Conservation (phyloP, 2,113 vertebrate species). For the Apodemus speciosus region DNA sequence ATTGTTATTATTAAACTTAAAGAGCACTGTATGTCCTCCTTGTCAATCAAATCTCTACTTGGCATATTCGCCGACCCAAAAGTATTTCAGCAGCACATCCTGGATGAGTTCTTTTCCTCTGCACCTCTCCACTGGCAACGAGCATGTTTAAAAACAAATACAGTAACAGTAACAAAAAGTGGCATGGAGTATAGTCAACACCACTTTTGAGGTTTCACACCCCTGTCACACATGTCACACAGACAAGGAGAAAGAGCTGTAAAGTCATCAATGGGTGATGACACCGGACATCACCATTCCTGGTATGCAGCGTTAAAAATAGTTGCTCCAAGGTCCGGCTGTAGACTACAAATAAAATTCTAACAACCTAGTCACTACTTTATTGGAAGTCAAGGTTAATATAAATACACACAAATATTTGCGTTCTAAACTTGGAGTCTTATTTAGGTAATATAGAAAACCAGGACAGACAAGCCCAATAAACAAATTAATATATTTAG, state of each 20-base stretch:
- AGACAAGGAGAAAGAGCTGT: neutral
- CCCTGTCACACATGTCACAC: neutral
- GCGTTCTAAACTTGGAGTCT: conserved; percentile 54
- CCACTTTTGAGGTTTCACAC: neutral
- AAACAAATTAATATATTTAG: conserved; percentile 34
- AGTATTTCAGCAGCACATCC: neutral
- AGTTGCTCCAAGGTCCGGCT: neutral
- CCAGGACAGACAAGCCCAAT: conserved; percentile 44
- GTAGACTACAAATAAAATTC: conserved; percentile 49
- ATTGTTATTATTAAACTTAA: neutral
- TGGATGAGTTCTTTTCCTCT: neutral
- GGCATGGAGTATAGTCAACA: neutral
- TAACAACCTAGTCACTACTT: conserved; percentile 23
- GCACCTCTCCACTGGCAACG: neutral
- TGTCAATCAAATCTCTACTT: neutral
- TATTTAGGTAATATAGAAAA: conserved; percentile 66
- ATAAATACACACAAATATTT: conserved; percentile 70
- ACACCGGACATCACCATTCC: neutral
- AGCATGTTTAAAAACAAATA: conserved; percentile 42
- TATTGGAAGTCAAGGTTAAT: conserved; percentile 52
- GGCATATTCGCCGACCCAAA: neutral
- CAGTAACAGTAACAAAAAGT: conserved; percentile 1
- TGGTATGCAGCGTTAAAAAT: conserved; percentile 14
- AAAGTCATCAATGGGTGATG: neutral
- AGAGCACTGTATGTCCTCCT: neutral